These are phyloP conservation scores for Columba janthina DNA, from an alignment of 2,113 vertebrate genomes.

Conservation along the genomic window DNA sequence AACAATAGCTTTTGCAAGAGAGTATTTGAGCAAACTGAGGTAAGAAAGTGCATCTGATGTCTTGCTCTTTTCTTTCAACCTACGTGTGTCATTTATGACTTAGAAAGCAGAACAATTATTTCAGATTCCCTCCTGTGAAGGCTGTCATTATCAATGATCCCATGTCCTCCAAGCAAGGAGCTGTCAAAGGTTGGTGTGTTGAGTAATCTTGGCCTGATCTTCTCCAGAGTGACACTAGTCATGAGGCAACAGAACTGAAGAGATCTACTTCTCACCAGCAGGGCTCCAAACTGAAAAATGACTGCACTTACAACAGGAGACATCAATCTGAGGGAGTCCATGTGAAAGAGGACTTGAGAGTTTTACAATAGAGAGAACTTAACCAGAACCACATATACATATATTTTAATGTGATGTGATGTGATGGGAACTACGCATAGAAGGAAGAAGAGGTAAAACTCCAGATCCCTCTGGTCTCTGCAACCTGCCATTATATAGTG, in stretches of 20 bases:
- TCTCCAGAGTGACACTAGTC: neutral
- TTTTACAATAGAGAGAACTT: neutral
- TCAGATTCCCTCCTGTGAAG: neutral
- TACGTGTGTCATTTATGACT: neutral
- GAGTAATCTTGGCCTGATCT: neutral
- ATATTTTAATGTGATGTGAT: neutral
- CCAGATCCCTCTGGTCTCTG: neutral
- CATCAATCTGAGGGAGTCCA: neutral
- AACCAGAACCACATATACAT: accelerated
- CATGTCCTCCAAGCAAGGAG: neutral
- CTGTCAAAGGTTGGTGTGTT: neutral
- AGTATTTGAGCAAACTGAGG: neutral
- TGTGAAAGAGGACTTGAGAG: neutral
- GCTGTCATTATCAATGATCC: neutral
- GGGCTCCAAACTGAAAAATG: neutral
- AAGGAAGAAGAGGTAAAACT: neutral
- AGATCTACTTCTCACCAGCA: neutral
- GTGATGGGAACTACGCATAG: too few relatives aligned
- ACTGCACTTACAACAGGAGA: accelerated
- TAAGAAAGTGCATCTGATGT: accelerated
- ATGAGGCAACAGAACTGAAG: neutral
- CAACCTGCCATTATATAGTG: neutral
- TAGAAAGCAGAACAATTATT: neutral
- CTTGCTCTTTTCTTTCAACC: neutral
- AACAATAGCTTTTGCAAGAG: neutral